These are phyloP conservation scores for Aphrophora alni DNA, from an alignment of 2,888 invertebrate genomes.

Conservation along the genomic window DNA sequence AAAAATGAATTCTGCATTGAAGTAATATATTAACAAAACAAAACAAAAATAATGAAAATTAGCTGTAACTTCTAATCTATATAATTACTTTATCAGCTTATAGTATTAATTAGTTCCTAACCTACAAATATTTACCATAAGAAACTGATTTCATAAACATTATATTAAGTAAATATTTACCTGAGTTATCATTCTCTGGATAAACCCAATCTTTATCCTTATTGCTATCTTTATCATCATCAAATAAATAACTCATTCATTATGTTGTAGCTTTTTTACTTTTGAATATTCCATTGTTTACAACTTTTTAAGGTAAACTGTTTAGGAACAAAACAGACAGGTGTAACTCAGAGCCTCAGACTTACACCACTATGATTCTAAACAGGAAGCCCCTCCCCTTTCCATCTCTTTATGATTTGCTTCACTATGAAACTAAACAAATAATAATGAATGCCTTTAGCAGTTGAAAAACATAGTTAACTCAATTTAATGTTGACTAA, in stretches of 20 bases:
- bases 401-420: not conserved
- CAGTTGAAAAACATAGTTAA: not conserved
- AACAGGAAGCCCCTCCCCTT: not conserved
- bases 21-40: too few species aligned
- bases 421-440: not conserved
- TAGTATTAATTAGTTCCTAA: too few species aligned
- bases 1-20: too few species aligned
- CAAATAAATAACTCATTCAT: not conserved
- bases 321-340: slow-evolving; percentile 12
- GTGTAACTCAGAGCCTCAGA: slow-evolving; percentile 26
- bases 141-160: too few species aligned
- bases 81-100: not conserved
- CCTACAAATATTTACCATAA: too few species aligned
- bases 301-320: not conserved
- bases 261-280: not conserved
- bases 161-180: not conserved
- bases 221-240: not conserved
- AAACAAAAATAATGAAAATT: not conserved
- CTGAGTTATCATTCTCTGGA: not conserved
- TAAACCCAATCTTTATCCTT: not conserved
- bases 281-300: not conserved
- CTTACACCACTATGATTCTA: slow-evolving; percentile 12
- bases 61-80: too few species aligned
- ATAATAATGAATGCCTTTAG: not conserved
- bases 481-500: slow-evolving; percentile 15